A percentile compares a stretch with the other conserved stretches of the same genome.
Evolutionary conservation across 2,797 vertebrate genomes (phyloP).

Genomic region (Sternotherus odoratus): DNA sequence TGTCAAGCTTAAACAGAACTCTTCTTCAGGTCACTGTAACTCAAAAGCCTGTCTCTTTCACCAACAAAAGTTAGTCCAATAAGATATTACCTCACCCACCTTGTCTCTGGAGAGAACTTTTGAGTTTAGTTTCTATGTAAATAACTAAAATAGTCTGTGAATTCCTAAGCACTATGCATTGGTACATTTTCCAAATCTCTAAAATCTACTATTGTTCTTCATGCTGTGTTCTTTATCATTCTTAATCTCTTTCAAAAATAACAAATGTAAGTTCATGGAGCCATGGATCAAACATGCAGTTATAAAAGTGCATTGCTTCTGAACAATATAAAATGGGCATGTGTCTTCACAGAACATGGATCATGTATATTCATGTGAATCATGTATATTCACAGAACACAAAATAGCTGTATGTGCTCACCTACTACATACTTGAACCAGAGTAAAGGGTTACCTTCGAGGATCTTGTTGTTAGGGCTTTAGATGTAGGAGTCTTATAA

Average conservation of each 20-base stretch:
- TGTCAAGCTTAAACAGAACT: background rate
- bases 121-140: background rate
- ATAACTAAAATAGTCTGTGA: background rate
- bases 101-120: background rate
- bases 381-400: background rate
- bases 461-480: background rate
- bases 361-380: rapidly evolving
- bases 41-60: background rate
- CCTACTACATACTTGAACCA: background rate
- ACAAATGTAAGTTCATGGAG: background rate
- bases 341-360: rapidly evolving
- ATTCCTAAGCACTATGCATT: background rate
- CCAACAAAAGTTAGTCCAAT: background rate
- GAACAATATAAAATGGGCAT: rapidly evolving
- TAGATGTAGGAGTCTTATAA: background rate
- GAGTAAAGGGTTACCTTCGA: background rate
- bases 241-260: background rate
- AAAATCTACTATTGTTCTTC: background rate
- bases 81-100: background rate
- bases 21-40: background rate
- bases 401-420: background rate
- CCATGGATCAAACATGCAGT: background rate
- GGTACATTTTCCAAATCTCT: background rate
- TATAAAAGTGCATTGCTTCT: background rate
- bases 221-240: rapidly evolving